Percentiles rank a stretch among this genome's conserved stretches.
Evolutionary conservation across 1,140 invertebrate genomes (phyloP).

Genomic region (Drosophila sturtevanti): DNA sequence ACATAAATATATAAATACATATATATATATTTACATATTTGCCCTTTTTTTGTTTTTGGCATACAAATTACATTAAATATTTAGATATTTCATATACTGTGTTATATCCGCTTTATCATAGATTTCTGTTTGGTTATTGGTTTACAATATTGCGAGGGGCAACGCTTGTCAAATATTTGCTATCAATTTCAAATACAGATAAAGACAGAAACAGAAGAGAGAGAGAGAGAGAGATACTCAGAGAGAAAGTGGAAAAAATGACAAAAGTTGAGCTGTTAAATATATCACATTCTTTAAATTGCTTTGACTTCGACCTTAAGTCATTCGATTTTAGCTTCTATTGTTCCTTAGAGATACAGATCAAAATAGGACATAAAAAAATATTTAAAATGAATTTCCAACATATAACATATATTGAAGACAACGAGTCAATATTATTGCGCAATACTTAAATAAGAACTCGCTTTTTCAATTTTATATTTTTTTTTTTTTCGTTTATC

Average conservation of each 20-base stretch:
- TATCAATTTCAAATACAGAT: not conserved
- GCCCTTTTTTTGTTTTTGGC: not conserved
- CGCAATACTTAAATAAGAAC: too few relatives aligned
- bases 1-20: not conserved
- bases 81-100: not conserved
- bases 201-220: not conserved
- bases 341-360: too few relatives aligned
- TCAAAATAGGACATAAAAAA: too few relatives aligned
- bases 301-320: too few relatives aligned
- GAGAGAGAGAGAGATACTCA: not conserved
- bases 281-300: not conserved
- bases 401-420: too few relatives aligned
- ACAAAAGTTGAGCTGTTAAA: not conserved
- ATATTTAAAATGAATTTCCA: too few relatives aligned
- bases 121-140: too few relatives aligned
- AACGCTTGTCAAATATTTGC: slow-evolving; percentile 30
- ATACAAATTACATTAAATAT: slow-evolving; percentile 49
- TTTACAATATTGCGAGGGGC: not conserved
- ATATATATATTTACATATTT: not conserved
- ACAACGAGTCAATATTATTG: too few relatives aligned
- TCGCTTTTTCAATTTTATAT: too few relatives aligned
- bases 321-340: too few relatives aligned
- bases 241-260: not conserved
- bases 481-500: too few relatives aligned
- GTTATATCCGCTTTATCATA: too few relatives aligned